Conservation (phyloP, 2,797 vertebrate genomes). For the Halcyon badia region DNA sequence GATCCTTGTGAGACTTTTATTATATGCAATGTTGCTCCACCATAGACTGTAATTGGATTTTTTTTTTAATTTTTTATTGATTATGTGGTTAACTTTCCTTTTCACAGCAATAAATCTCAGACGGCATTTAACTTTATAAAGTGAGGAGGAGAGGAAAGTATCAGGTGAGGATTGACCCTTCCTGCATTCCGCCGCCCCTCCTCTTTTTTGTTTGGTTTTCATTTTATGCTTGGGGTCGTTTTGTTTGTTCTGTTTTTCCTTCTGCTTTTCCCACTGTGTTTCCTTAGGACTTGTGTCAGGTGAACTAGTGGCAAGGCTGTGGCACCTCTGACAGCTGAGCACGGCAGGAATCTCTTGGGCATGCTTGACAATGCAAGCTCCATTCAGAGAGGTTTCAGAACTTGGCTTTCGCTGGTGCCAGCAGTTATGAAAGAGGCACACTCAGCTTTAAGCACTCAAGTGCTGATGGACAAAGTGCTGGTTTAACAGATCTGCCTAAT, state of each 20-base stretch:
- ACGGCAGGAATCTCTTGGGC: not conserved
- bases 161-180: slow-evolving; percentile 21
- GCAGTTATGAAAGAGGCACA: slow-evolving; percentile 77
- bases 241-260: accelerated
- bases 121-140: slow-evolving; percentile 62
- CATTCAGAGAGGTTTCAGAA: slow-evolving; percentile 47
- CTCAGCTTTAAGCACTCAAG: slow-evolving; percentile 77
- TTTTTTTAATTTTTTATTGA: slow-evolving; percentile 72
- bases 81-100: slow-evolving; percentile 75
- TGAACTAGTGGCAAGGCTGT: not conserved
- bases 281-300: not conserved
- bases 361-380: not conserved
- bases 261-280: not conserved
- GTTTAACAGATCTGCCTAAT: slow-evolving; percentile 77
- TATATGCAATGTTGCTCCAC: slow-evolving; percentile 36
- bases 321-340: slow-evolving; percentile 33
- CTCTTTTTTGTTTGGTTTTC: not conserved
- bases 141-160: slow-evolving; percentile 62
- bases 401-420: slow-evolving; percentile 76
- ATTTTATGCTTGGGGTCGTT: not conserved
- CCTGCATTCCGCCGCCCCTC: accelerated
- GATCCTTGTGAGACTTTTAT: slow-evolving; percentile 57
- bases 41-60: slow-evolving; percentile 74
- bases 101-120: slow-evolving; percentile 69
- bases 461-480: slow-evolving; percentile 81